Evolutionary conservation across 37 sponge, comb jelly and placozoan genomes (phyloP).

Genomic region (Ephydatia muelleri): DNA sequence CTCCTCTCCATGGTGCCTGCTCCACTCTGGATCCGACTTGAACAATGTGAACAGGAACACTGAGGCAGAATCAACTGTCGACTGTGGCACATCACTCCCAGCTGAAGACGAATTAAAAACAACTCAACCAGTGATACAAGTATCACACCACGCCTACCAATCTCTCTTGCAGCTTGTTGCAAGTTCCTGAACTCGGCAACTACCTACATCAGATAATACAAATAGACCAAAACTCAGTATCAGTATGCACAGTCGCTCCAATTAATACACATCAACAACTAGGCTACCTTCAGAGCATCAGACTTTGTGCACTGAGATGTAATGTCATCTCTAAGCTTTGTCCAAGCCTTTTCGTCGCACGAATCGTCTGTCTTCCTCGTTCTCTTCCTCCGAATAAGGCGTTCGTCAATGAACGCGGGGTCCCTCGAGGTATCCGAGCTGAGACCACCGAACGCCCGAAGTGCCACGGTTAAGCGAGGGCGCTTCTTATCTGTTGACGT

Average conservation of each 20-base stretch:
- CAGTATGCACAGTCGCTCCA: neutral
- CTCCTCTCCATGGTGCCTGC: slow-evolving; percentile 36
- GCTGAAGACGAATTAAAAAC: slow-evolving; percentile 10
- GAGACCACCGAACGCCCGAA: slow-evolving; percentile 60
- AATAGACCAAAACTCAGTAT: neutral
- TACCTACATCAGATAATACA: slow-evolving; percentile 13
- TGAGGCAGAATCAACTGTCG: slow-evolving; percentile 50
- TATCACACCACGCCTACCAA: slow-evolving; percentile 27
- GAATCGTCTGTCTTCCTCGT: neutral
- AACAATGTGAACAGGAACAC: slow-evolving; percentile 61
- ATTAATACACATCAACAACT: slow-evolving; percentile 4
- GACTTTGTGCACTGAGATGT: neutral
- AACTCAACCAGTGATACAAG: slow-evolving; percentile 42
- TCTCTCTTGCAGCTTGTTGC: slow-evolving; percentile 42
- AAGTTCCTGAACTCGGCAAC: slow-evolving; percentile 16
- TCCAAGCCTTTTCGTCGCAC: slow-evolving; percentile 9
- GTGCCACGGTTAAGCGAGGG: slow-evolving; percentile 46
- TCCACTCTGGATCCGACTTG: slow-evolving; percentile 4
- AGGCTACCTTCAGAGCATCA: neutral
- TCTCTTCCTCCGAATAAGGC: slow-evolving; percentile 6
- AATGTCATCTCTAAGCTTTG: neutral
- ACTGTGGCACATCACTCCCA: slow-evolving; percentile 37
- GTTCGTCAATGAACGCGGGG: slow-evolving; percentile 8
- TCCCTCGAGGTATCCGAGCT: slow-evolving; percentile 8
- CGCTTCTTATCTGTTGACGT: slow-evolving; percentile 13